Evolutionary conservation across 2,113 vertebrate species (phyloP).

Genomic region (Noturus placidus): DNA sequence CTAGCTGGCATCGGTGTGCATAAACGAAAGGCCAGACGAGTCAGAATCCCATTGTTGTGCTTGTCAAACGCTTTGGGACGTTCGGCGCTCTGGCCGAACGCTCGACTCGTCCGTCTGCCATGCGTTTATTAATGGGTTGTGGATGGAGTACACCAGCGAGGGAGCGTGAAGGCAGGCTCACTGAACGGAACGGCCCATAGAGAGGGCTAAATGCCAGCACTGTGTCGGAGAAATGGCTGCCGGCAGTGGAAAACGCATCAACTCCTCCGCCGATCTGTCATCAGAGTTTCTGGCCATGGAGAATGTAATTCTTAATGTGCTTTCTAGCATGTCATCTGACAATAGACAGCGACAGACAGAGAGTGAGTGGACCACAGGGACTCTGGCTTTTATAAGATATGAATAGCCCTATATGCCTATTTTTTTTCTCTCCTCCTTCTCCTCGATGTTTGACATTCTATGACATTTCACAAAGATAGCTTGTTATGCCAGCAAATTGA

Average conservation of each 20-base stretch:
- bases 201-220: conserved; percentile 56
- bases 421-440: conserved; percentile 5
- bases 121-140: not conserved
- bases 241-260: conserved; percentile 36
- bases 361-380: conserved; percentile 37
- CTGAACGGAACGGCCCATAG: conserved; percentile 59
- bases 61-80: conserved; percentile 13
- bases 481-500: conserved; percentile 49
- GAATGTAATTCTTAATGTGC: conserved; percentile 43
- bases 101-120: not conserved
- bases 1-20: not conserved
- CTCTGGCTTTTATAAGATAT: conserved; percentile 50
- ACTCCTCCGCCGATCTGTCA: conserved; percentile 30
- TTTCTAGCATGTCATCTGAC: conserved; percentile 39
- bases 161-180: conserved; percentile 4
- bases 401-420: conserved; percentile 36
- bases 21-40: conserved; percentile 15
- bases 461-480: conserved; percentile 53
- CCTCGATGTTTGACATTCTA: conserved; percentile 48
- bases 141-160: not conserved
- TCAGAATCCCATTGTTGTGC: conserved; percentile 13
- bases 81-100: not conserved
- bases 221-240: conserved; percentile 48
- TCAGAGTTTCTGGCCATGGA: conserved; percentile 29
- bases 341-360: not conserved